phyloP scores from a whole-genome alignment of 2,888 invertebrate genomes.

The Cephalotes varians region DNA sequence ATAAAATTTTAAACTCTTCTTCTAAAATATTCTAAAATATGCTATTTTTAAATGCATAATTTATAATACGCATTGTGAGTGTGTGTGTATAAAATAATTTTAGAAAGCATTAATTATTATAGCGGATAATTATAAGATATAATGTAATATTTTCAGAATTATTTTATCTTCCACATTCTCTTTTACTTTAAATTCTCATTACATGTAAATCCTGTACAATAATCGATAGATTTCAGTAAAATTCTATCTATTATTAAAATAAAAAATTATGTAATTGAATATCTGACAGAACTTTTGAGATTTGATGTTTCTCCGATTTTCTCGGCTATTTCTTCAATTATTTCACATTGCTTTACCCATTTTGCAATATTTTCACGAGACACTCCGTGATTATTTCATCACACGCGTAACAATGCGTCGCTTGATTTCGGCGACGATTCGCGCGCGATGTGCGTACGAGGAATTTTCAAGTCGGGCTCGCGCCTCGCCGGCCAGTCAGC shows the following conservation, averaged over 20 bases:
- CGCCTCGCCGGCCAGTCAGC: slow-evolving; percentile 13
- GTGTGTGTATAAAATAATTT: neutral
- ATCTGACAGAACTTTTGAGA: neutral
- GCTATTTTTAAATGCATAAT: neutral
- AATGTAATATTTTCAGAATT: neutral
- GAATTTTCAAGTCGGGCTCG: slow-evolving; percentile 35
- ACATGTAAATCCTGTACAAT: neutral
- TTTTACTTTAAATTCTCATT: neutral
- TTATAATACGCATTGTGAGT: neutral
- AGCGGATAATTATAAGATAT: neutral
- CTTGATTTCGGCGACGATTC: slow-evolving; percentile 29
- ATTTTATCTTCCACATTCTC: neutral
- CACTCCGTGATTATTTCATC: slow-evolving; percentile 22
- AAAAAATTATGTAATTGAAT: neutral
- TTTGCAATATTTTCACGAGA: slow-evolving; percentile 10
- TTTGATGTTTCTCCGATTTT: neutral
- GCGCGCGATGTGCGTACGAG: slow-evolving; percentile 2
- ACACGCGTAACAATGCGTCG: slow-evolving; percentile 22
- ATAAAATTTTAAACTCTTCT: neutral
- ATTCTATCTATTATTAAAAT: neutral
- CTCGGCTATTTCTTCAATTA: neutral
- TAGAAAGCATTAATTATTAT: neutral
- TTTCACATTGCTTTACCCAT: neutral
- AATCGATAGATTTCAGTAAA: neutral
- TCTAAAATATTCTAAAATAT: neutral